Conservation (phyloP, 2,888 invertebrate genomes). For the Amphimallon solstitiale region DNA sequence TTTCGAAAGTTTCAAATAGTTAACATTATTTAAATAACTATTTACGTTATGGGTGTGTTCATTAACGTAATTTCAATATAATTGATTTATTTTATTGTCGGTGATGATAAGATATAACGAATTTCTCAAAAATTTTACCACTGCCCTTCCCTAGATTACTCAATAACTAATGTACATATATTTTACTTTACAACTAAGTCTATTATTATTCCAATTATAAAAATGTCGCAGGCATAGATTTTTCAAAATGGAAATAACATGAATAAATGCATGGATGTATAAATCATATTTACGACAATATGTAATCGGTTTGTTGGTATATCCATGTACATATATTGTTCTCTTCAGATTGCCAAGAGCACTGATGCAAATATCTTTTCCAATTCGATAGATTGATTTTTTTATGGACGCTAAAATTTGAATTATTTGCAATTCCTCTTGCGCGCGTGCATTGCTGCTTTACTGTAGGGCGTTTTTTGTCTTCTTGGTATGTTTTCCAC, state of each 20-base stretch:
- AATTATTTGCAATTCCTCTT: constrained; percentile 25
- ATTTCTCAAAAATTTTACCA: too few species aligned
- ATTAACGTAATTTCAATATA: too few species aligned
- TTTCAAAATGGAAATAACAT: constrained; percentile 4
- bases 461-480: constrained; percentile 8
- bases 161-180: too few species aligned
- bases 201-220: too few species aligned
- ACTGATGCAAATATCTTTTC: constrained; percentile 53
- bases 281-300: constrained; percentile 21
- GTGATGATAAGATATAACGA: too few species aligned
- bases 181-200: too few species aligned
- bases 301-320: not conserved
- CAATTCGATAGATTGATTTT: constrained; percentile 56
- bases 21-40: too few species aligned
- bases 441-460: not conserved
- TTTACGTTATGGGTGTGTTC: too few species aligned
- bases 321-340: constrained; percentile 44
- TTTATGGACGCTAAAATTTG: constrained; percentile 35
- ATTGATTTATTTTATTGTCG: too few species aligned
- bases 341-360: constrained; percentile 50
- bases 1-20: too few species aligned
- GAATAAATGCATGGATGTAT: not conserved
- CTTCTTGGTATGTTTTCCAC: constrained; percentile 15
- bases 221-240: not conserved
- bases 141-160: too few species aligned